Base-by-base conservation (phyloP, 2,888 invertebrate genomes). In the Tenodera sinensis region DNA sequence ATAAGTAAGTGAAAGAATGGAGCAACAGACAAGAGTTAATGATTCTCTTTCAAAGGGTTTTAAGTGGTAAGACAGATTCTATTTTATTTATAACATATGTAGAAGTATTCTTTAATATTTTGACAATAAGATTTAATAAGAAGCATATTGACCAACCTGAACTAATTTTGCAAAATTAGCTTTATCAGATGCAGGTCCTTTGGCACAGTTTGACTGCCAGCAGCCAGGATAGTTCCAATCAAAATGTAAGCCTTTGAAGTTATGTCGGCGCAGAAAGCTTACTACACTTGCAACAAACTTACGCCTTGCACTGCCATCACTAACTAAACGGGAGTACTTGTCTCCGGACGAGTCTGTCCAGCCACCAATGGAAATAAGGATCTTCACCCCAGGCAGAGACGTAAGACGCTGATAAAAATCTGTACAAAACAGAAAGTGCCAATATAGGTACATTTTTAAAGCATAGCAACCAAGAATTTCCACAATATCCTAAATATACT, bases 151-250 rank as follows among this genome's bases (percentile, higher is more conserved):
- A 85, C 93, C 91, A 93, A 97, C 97, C 93, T 96, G 95, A 27
- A 97, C 93, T 28, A 98, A 94, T 92, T 96, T 96, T 0, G 96
- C 96, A 91, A 97, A 97, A 92, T 97, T 97, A 0, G 96, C 95
- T 92, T 95, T 96, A 92, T 98, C 98, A 28, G 96, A 95, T 0
- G 95, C 94, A 0, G 97, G 96, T 0, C 98, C 98, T 91, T 96
- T 96, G 84, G 96, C 95, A 92, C 98, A 98, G 92, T 98, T 96
- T 91, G 97, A 97, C 92, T 98, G 98, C 98, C 98, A 98, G 92
- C 98, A 98, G 90, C 96, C 97, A 0, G 98, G 98, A 92, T 98
- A 98, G 92, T 98, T 98, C 98, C 98, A 99, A 92, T 98, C 98
- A 34, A 99, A 93, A 92, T 98, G 98, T 0, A 99, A 93, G 7